phyloP scores from a whole-genome alignment of 2,888 invertebrate genomes.

The Brenthis hecate region DNA sequence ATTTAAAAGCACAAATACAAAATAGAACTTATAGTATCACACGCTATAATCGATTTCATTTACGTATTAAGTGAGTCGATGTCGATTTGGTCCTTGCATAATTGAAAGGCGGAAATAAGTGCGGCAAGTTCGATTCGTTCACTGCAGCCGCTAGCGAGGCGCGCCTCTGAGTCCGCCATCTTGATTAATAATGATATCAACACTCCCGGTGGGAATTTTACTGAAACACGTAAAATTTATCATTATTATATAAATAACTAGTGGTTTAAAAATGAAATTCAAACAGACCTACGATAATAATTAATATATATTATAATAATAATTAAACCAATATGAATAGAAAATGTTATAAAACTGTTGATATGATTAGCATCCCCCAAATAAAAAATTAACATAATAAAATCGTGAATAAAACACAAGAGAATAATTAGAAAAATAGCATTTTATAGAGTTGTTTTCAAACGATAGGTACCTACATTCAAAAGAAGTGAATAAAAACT shows the following conservation, averaged over 20 bases:
- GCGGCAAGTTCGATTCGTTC: slow-evolving; percentile 96
- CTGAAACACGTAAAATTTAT: slow-evolving; percentile 69
- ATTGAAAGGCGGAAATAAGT: slow-evolving; percentile 93
- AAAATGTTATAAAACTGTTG: too few species aligned
- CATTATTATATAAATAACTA: not conserved
- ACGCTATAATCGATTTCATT: slow-evolving; percentile 5
- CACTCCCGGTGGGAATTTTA: slow-evolving; percentile 92
- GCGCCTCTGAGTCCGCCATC: slow-evolving; percentile 94
- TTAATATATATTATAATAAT: too few species aligned
- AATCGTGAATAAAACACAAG: too few species aligned
- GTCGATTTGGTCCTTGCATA: slow-evolving; percentile 84
- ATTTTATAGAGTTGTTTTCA: too few species aligned
- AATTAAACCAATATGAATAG: too few species aligned
- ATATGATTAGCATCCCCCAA: too few species aligned
- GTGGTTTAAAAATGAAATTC: slow-evolving; percentile 41
- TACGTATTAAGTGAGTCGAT: slow-evolving; percentile 42
- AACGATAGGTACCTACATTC: too few species aligned
- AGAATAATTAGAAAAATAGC: too few species aligned
- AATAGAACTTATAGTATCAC: not conserved
- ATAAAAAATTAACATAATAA: too few species aligned
- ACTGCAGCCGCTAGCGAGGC: slow-evolving; percentile 92
- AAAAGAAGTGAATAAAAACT: too few species aligned
- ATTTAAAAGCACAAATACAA: not conserved
- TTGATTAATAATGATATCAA: slow-evolving; percentile 90
- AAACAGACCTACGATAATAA: too few species aligned